These are phyloP conservation scores for Tapera naevia DNA, from an alignment of 2,797 vertebrate species.

Conservation along the genomic window DNA sequence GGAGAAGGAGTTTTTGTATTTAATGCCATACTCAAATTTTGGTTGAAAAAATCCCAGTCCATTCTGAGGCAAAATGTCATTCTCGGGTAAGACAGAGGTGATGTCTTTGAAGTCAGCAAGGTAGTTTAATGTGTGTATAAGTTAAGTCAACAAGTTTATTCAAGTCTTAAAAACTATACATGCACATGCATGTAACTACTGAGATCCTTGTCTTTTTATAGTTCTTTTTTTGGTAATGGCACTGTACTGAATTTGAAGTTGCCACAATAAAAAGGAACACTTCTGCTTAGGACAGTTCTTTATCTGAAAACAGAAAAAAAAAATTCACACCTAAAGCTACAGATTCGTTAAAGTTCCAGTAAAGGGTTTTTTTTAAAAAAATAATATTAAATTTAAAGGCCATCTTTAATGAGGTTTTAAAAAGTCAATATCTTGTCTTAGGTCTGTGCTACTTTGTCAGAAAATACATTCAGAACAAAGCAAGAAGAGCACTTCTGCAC, in stretches of 20 bases:
- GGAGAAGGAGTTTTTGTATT: neutral
- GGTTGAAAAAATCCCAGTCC: neutral
- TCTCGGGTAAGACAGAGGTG: neutral
- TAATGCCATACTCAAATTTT: neutral
- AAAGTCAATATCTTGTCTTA: slow-evolving; percentile 3
- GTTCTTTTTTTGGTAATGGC: slow-evolving; percentile 5
- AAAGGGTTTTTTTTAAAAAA: neutral
- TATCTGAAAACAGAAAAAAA: neutral
- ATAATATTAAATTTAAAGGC: neutral
- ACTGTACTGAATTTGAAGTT: neutral
- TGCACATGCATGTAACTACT: neutral
- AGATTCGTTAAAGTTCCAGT: neutral
- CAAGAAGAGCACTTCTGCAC: neutral
- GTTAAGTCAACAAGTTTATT: neutral
- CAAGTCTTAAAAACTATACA: slow-evolving; percentile 22
- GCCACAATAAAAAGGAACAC: neutral
- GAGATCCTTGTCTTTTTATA: slow-evolving; percentile 16
- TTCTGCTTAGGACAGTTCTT: neutral
- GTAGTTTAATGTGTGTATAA: neutral
- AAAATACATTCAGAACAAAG: slow-evolving; percentile 29
- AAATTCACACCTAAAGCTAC: neutral
- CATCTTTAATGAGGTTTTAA: neutral
- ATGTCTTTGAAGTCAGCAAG: slow-evolving; percentile 36
- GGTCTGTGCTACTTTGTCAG: neutral
- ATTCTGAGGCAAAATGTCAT: neutral